Evolutionary conservation across 2,113 vertebrate species (phyloP), one percentile per base, ranked within the genome.

Genomic region (Ranitomeya imitator): DNA sequence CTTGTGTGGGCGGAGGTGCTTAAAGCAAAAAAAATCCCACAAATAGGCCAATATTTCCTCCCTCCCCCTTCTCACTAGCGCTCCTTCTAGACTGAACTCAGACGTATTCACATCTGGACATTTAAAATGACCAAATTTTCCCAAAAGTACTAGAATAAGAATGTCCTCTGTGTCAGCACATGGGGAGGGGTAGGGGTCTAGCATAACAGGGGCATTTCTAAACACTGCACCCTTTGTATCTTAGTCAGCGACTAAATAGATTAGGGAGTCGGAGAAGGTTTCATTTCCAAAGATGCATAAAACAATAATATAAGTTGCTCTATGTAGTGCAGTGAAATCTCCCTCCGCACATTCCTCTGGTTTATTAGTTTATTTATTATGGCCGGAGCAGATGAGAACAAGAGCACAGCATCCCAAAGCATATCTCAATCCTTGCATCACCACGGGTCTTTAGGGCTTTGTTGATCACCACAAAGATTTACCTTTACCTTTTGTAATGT

Each of bases 1-100:
- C 95, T 95, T 92, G 91, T 94, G 94, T 95, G 93, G 94, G 95
- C 93, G 93, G 91, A 61, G 79, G 65, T 73, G 79, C 86, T 65
- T 86, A 63, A 65, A 74, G 74, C 65, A 52, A 52, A 23, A 79
- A 65, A 73, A 76, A 71, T 51, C 14, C 45, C 57, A 78, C 74
- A 77, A 78, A 77, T 63, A 86, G 65, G 85, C 60, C 69, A 85
- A 85, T 31, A 76, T 76, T 60, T 76, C 21, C n/a, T 60, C 74
- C 85, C 85, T 77, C 74, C 85, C 85, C 67, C 67, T 61, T 60
- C 84, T 83, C 18, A 23, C 52, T 0, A 15, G 31, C 63, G 85
- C 71, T 61, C 9, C 85, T 86, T 86, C 59, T 79, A 51, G n/a
- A 57, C 69, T 65, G 59, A 21, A 63, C 76, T 86, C 74, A 79